Percentiles rank a stretch among this genome's conserved stretches.
Evolutionary conservation across 2,113 vertebrate genomes (phyloP).

Genomic region (pig (Sus scrofa)): T2T-Sscrofa CM000823.6:37429001-37429500

Average conservation of each 20-base stretch:
- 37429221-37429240: not conserved
- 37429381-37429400: not conserved
- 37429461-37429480: not conserved
- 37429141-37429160: rapidly evolving
- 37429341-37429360: not conserved
- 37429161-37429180: not conserved
- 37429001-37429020: conserved; percentile 96
- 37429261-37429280: not conserved
- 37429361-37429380: too few species aligned
- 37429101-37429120: not conserved
- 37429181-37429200: rapidly evolving
- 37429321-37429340: not conserved
- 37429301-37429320: not conserved
- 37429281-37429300: not conserved
- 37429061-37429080: conserved; percentile 95
- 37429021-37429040: conserved; percentile 98
- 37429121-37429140: not conserved
- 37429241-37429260: not conserved
- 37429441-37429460: not conserved
- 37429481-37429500: not conserved
- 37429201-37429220: not conserved
- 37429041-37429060: conserved; percentile 89
- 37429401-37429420: rapidly evolving
- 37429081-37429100: conserved; percentile 6
- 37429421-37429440: not conserved